Percentiles rank a stretch among this genome's conserved stretches.
These are phyloP conservation scores for Auanema sp. DNA, from an alignment of 2,888 invertebrate genomes.

Conservation along the genomic window DNA sequence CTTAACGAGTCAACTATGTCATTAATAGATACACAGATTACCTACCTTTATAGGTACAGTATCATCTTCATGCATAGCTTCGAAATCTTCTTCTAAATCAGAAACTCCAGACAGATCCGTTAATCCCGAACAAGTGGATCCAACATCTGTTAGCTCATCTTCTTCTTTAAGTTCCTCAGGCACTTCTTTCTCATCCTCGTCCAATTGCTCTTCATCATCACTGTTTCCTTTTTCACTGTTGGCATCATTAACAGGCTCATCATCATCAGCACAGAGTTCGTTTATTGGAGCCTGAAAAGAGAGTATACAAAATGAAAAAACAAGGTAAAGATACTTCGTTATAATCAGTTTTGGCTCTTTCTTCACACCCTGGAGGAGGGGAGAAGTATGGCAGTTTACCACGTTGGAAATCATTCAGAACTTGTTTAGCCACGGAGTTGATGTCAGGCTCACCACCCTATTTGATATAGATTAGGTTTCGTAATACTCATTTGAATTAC, in stretches of 20 bases:
- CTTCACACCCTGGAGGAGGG: conserved; percentile 57
- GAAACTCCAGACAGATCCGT: conserved; percentile 58
- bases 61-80: conserved; percentile 31
- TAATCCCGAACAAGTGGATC: conserved; percentile 52
- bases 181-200: conserved; percentile 24
- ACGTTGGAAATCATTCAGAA: conserved; percentile 97
- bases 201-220: conserved; percentile 21
- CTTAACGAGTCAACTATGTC: background rate
- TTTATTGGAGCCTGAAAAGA: conserved; percentile 55
- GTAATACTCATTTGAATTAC: conserved; percentile 46
- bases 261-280: conserved; percentile 53
- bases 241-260: conserved; percentile 38
- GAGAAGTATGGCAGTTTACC: conserved; percentile 79
- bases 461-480: background rate
- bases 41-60: conserved; percentile 2
- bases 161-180: conserved; percentile 20
- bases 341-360: conserved; percentile 40
- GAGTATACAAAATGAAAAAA: background rate
- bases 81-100: conserved; percentile 52
- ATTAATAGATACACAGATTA: background rate
- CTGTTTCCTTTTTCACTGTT: conserved; percentile 26
- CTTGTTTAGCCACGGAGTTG: conserved; percentile 83
- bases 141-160: conserved; percentile 56
- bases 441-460: conserved; percentile 93
- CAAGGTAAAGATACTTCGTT: conserved; percentile 25